Evolutionary conservation across 1,140 invertebrate genomes (phyloP).

Genomic region (Araneus ventricosus): DNA sequence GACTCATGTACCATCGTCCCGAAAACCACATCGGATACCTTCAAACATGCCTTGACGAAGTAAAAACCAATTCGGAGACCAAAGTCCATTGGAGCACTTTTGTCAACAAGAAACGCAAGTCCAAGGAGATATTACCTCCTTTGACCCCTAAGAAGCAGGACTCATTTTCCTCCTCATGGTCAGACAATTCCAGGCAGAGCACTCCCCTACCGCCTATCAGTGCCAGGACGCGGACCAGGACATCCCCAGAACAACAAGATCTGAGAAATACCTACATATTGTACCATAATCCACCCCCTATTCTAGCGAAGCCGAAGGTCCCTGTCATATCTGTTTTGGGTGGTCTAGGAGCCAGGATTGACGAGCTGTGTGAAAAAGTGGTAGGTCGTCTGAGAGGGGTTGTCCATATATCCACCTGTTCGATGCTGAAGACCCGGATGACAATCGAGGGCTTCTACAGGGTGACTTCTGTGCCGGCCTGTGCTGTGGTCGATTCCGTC

Average conservation of each 20-base stretch:
- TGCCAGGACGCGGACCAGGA: slow-evolving; percentile 27
- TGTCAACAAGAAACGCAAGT: slow-evolving; percentile 70
- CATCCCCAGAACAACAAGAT: not conserved
- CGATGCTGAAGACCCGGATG: slow-evolving; percentile 71
- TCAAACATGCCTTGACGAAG: slow-evolving; percentile 69
- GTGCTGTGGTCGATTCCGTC: slow-evolving; percentile 71
- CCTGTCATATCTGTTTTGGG: slow-evolving; percentile 69
- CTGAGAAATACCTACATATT: slow-evolving; percentile 72
- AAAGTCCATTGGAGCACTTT: slow-evolving; percentile 73
- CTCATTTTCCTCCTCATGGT: slow-evolving; percentile 25
- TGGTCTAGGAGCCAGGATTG: slow-evolving; percentile 54
- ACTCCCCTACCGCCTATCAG: slow-evolving; percentile 71
- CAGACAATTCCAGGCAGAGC: slow-evolving; percentile 63
- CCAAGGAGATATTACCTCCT: slow-evolving; percentile 58
- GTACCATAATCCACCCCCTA: slow-evolving; percentile 63
- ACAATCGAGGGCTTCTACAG: slow-evolving; percentile 70
- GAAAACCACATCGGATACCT: slow-evolving; percentile 74
- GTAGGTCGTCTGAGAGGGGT: slow-evolving; percentile 47
- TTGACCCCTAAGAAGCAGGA: slow-evolving; percentile 67
- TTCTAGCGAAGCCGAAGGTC: slow-evolving; percentile 58
- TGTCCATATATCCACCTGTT: slow-evolving; percentile 71
- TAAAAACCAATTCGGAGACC: slow-evolving; percentile 37
- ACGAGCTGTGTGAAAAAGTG: slow-evolving; percentile 62
- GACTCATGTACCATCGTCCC: slow-evolving; percentile 74
- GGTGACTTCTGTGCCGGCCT: slow-evolving; percentile 64